A percentile compares a stretch with the other conserved stretches of the same genome.
phyloP scores from a whole-genome alignment of 1,140 invertebrate species.

The Drosophila ogumai region DNA sequence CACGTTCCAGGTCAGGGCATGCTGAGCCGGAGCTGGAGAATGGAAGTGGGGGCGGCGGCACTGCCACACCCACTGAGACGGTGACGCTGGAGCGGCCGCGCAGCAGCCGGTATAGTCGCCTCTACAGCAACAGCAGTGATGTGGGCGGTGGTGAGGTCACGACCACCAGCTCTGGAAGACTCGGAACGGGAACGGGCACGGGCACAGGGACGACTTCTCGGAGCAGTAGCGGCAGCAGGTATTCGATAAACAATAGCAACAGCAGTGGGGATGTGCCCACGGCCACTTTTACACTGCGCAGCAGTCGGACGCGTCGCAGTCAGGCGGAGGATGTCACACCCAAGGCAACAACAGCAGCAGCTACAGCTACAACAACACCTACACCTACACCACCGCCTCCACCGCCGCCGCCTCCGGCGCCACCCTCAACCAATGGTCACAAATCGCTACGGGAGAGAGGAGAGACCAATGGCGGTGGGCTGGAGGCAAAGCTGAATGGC shows the following conservation, averaged over 20 bases:
- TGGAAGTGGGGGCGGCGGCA: slow-evolving; percentile 10
- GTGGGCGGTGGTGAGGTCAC: slow-evolving; percentile 21
- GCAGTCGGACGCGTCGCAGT: slow-evolving; percentile 48
- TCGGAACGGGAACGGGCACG: slow-evolving; percentile 45
- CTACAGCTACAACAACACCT: neutral
- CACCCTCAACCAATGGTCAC: slow-evolving; percentile 32
- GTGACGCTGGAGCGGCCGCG: slow-evolving; percentile 71
- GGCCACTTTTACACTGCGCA: slow-evolving; percentile 73
- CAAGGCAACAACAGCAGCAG: neutral
- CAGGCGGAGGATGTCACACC: slow-evolving; percentile 18
- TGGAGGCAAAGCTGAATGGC: slow-evolving; percentile 68
- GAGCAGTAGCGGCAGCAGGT: slow-evolving; percentile 60
- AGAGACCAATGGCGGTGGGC: slow-evolving; percentile 37
- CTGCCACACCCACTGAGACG: slow-evolving; percentile 38
- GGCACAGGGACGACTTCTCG: slow-evolving; percentile 50
- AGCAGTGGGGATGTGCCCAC: slow-evolving; percentile 76
- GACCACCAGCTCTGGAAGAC: slow-evolving; percentile 9
- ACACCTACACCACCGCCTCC: slow-evolving; percentile 4
- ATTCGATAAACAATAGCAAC: slow-evolving; percentile 60
- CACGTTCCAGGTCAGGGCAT: slow-evolving; percentile 84
- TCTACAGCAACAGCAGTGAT: slow-evolving; percentile 65
- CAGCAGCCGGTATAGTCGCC: slow-evolving; percentile 75
- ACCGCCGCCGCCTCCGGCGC: neutral
- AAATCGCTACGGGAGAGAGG: slow-evolving; percentile 8
- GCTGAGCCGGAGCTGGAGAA: slow-evolving; percentile 52